These are phyloP conservation scores for Nibea albiflora DNA, from an alignment of 2,113 vertebrate genomes.

Conservation along the genomic window DNA sequence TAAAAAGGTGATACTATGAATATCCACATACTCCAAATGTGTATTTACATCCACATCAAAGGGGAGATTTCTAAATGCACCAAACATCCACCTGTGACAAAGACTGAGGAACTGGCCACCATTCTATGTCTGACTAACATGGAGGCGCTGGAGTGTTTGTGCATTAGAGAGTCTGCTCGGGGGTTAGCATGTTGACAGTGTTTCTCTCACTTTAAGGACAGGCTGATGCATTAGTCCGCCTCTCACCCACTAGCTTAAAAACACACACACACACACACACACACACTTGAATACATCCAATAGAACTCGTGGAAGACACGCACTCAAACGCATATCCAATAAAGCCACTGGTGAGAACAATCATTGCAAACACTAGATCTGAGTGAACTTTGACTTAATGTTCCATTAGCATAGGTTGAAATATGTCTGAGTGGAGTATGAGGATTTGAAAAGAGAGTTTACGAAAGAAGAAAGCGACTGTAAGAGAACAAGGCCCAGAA, in stretches of 20 bases:
- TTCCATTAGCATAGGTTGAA: slow-evolving; percentile 72
- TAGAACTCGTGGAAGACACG: slow-evolving; percentile 16
- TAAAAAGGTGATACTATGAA: background rate
- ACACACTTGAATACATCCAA: slow-evolving; percentile 31
- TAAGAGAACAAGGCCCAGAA: slow-evolving; percentile 32
- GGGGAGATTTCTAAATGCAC: slow-evolving; percentile 19
- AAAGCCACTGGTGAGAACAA: slow-evolving; percentile 53
- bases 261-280: slow-evolving; percentile 27
- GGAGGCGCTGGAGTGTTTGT: slow-evolving; percentile 40
- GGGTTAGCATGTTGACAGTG: slow-evolving; percentile 45
- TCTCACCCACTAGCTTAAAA: slow-evolving; percentile 63
- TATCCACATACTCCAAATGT: background rate
- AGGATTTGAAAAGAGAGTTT: slow-evolving; percentile 36
- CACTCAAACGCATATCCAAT: slow-evolving; percentile 49
- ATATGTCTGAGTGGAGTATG: slow-evolving; percentile 51
- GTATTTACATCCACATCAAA: slow-evolving; percentile 19
- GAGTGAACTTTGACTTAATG: slow-evolving; percentile 66
- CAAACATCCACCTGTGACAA: slow-evolving; percentile 6
- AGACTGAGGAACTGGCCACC: background rate
- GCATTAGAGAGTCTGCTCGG: slow-evolving; percentile 48
- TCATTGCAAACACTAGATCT: slow-evolving; percentile 53
- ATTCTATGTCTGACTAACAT: slow-evolving; percentile 38
- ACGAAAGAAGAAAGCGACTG: slow-evolving; percentile 21
- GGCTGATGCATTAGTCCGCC: slow-evolving; percentile 66
- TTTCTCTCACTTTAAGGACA: slow-evolving; percentile 53